These are phyloP conservation scores for Plodia interpunctella DNA, from an alignment of 1,140 invertebrate genomes.

Conservation along the genomic window DNA sequence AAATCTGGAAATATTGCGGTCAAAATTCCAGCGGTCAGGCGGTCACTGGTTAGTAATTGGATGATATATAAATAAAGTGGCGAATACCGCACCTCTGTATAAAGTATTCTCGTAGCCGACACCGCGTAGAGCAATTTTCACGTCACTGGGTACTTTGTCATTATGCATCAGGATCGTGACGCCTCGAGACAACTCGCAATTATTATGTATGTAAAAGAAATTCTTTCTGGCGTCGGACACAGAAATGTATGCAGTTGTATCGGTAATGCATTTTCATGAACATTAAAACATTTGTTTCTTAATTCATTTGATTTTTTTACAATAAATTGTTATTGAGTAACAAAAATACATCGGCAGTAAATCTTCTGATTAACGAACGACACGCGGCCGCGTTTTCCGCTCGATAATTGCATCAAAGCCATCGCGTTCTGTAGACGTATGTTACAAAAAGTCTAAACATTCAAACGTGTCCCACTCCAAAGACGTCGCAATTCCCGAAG, in stretches of 20 bases:
- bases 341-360: background rate
- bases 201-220: conserved; percentile 76
- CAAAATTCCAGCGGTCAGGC: conserved; percentile 12
- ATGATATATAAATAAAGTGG: conserved; percentile 19
- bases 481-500: conserved; percentile 64
- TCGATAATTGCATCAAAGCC: conserved; percentile 1
- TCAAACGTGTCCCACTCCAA: conserved; percentile 46
- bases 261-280: background rate
- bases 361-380: conserved; percentile 2
- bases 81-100: conserved; percentile 17
- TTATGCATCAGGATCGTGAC: conserved; percentile 75
- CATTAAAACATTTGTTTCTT: background rate
- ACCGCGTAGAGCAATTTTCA: conserved; percentile 71
- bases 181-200: conserved; percentile 74
- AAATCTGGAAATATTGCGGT: conserved; percentile 13
- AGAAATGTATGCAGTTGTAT: conserved; percentile 36
- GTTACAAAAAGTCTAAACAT: conserved; percentile 30
- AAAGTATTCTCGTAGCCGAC: conserved; percentile 19
- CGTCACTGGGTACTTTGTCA: conserved; percentile 74
- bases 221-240: conserved; percentile 59
- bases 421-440: conserved; percentile 3
- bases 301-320: background rate
- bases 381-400: conserved; percentile 2
- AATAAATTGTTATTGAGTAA: background rate
- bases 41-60: conserved; percentile 21